Evolutionary conservation across 1,140 invertebrate genomes (phyloP).

Genomic region (Drosophila virilis): DNA sequence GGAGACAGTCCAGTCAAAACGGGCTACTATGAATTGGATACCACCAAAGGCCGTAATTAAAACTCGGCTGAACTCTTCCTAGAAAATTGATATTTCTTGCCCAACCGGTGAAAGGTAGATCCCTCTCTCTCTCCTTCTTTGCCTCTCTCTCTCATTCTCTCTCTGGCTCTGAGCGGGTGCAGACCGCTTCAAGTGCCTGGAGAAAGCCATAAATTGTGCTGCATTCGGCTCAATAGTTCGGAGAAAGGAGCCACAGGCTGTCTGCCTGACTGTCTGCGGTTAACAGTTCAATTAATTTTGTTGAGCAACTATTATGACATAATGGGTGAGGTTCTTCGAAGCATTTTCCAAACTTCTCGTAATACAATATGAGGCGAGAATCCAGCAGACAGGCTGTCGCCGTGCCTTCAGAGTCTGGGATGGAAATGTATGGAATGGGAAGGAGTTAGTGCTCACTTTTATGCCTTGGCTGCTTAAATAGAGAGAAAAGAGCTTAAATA

Average conservation of each 20-base stretch:
- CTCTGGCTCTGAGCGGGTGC: neutral
- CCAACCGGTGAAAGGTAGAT: conserved; percentile 58
- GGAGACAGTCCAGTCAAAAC: neutral
- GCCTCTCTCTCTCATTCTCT: neutral
- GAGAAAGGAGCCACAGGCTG: conserved; percentile 43
- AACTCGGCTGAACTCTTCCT: conserved; percentile 11
- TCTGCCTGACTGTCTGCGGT: conserved; percentile 60
- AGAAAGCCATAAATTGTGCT: conserved; percentile 57
- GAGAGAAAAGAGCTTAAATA: neutral
- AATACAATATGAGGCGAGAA: conserved; percentile 51
- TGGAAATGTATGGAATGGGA: neutral
- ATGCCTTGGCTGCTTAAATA: neutral
- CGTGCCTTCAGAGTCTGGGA: conserved; percentile 3
- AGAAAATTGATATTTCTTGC: conserved; percentile 20
- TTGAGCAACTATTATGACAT: conserved; percentile 72
- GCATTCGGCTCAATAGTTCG: conserved; percentile 35
- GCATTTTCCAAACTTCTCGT: conserved; percentile 20
- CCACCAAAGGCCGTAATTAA: conserved; percentile 3
- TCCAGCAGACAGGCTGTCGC: conserved; percentile 64
- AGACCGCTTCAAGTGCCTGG: conserved; percentile 42
- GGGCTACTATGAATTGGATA: conserved; percentile 7
- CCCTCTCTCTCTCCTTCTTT: neutral
- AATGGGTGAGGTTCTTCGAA: conserved; percentile 57
- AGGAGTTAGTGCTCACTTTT: neutral
- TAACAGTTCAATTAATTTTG: conserved; percentile 76